Percentiles rank a stretch among this genome's conserved stretches.
Evolutionary conservation across 2,888 invertebrate genomes (phyloP).

Genomic region (Napeogenes inachia): DNA sequence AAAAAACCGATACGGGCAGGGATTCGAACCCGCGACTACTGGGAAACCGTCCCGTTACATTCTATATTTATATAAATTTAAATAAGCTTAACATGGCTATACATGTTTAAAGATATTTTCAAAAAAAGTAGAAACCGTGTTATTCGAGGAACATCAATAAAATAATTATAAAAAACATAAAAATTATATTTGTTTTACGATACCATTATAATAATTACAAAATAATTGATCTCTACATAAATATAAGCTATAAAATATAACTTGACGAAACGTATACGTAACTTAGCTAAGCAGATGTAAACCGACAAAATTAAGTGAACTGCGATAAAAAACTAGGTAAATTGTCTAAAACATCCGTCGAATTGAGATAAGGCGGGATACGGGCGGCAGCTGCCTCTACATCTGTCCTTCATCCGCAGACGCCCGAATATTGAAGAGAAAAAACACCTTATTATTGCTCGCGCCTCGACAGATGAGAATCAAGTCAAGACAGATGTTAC

Average conservation of each 20-base stretch:
- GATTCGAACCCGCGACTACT: too few relatives aligned
- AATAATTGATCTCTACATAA: too few relatives aligned
- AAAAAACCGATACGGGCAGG: too few relatives aligned
- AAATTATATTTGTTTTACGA: too few relatives aligned
- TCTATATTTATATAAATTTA: too few relatives aligned
- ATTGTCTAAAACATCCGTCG: constrained; percentile 46
- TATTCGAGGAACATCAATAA: too few relatives aligned
- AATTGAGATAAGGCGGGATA: constrained; percentile 57
- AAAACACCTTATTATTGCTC: constrained; percentile 37
- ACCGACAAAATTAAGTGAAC: neutral
- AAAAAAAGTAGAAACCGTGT: constrained; percentile 14
- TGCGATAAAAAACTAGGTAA: constrained; percentile 33
- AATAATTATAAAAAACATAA: too few relatives aligned
- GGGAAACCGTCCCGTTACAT: too few relatives aligned
- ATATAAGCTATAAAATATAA: too few relatives aligned
- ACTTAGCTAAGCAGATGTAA: neutral
- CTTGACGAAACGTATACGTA: neutral
- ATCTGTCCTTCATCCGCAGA: constrained; percentile 60
- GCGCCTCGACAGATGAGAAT: constrained; percentile 36
- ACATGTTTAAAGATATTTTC: too few relatives aligned
- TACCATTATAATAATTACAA: too few relatives aligned
- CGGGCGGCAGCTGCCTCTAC: constrained; percentile 62
- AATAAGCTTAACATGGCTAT: too few relatives aligned
- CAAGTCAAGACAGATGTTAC: constrained; percentile 28
- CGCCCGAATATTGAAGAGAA: constrained; percentile 36